phyloP scores from a whole-genome alignment of 2,888 invertebrate genomes.

The Apamea epomidion region DNA sequence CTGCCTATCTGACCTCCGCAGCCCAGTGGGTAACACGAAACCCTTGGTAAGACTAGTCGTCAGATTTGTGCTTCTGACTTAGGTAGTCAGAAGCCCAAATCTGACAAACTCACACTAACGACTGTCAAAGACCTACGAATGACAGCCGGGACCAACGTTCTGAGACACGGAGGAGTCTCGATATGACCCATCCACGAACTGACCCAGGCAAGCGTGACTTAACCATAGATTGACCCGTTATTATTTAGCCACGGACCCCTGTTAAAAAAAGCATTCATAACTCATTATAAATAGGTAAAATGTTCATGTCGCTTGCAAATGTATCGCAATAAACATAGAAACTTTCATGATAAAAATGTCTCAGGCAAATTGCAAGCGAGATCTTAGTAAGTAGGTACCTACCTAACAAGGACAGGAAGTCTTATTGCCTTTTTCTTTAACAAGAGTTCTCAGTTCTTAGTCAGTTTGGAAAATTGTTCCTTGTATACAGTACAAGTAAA shows the following conservation, averaged over 20 bases:
- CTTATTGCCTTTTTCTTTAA: conserved; percentile 3
- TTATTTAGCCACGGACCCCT: not conserved
- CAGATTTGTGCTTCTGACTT: not conserved
- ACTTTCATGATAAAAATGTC: not conserved
- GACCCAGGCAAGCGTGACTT: not conserved
- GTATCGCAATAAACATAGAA: conserved; percentile 4
- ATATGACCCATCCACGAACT: not conserved
- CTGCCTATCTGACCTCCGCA: no score
- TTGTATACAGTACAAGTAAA: not conserved
- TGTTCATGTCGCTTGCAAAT: not conserved
- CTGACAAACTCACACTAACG: no score
- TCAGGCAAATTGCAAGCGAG: conserved; percentile 8
- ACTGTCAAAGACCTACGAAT: not conserved
- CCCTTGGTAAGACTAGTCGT: no score
- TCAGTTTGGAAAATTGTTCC: not conserved
- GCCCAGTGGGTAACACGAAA: no score
- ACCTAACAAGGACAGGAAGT: not conserved
- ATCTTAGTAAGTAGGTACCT: not conserved
- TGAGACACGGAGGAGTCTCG: not conserved
- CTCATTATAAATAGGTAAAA: not conserved
- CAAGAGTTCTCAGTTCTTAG: not conserved
- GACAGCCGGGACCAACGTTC: not conserved
- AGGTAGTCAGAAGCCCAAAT: no score
- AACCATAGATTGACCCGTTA: no score
- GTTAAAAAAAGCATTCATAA: not conserved